phyloP scores from a whole-genome alignment of 1,140 invertebrate species.

The Oscheius sp. region DNA sequence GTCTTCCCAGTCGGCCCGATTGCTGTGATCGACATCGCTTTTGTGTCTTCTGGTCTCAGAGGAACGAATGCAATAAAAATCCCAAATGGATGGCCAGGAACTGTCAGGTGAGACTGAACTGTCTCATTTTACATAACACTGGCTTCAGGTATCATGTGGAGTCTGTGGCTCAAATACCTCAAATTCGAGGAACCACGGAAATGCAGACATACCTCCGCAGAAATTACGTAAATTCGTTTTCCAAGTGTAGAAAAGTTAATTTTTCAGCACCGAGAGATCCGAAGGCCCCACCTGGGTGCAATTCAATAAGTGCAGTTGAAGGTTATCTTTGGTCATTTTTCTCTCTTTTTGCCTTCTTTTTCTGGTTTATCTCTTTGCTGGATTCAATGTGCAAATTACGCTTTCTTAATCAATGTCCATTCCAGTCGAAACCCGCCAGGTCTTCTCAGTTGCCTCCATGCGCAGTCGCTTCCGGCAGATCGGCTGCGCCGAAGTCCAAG shows the following conservation, averaged over 20 bases:
- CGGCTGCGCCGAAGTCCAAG: constrained; percentile 26
- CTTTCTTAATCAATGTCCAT: too few species aligned
- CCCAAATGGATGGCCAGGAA: constrained; percentile 31
- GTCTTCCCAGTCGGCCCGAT: background rate
- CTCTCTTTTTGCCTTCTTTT: background rate
- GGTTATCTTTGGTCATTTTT: background rate
- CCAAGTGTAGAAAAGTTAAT: background rate
- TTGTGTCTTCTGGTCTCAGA: constrained; percentile 28
- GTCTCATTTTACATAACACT: constrained; percentile 7
- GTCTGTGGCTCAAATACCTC: background rate
- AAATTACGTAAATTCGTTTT: background rate
- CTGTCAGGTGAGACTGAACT: constrained; percentile 24
- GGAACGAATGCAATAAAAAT: constrained; percentile 28
- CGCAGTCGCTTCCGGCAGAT: constrained; percentile 5
- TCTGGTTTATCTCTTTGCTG: background rate
- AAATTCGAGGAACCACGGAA: too few species aligned
- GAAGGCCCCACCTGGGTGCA: constrained; percentile 10
- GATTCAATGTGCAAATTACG: too few species aligned
- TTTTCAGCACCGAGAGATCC: constrained; percentile 8
- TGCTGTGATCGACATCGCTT: constrained; percentile 12
- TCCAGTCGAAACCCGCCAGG: constrained; percentile 16
- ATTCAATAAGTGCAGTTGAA: constrained; percentile 26
- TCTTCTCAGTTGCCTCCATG: constrained; percentile 12
- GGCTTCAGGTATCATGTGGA: constrained; percentile 4
- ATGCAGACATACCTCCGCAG: too few species aligned